These are phyloP conservation scores for Hoplostethus mediterraneus DNA, from an alignment of 2,797 vertebrate genomes.

Conservation along the genomic window DNA sequence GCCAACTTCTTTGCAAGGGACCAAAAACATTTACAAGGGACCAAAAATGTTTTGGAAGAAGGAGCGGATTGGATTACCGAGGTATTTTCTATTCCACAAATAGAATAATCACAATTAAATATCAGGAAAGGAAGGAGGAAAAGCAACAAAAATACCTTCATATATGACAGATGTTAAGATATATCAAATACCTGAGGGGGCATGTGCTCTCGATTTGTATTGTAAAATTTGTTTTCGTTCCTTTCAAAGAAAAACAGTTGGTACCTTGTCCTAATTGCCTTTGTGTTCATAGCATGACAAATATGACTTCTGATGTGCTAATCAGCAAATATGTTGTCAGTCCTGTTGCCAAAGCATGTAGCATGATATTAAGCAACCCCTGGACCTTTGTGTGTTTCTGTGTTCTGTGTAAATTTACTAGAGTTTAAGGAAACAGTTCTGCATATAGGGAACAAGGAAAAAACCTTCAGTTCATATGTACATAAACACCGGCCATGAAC, in stretches of 20 bases:
- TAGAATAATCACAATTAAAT: not conserved
- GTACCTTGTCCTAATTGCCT: not conserved
- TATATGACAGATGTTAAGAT: no score
- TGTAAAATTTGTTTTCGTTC: not conserved
- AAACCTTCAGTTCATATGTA: not conserved
- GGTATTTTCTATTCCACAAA: not conserved
- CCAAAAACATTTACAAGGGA: no score
- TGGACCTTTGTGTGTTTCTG: not conserved
- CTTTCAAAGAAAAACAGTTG: slow-evolving; percentile 10
- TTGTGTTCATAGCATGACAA: slow-evolving; percentile 10
- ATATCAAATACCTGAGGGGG: no score
- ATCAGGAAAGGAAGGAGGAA: no score
- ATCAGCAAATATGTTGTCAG: slow-evolving; percentile 51
- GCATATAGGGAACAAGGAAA: not conserved
- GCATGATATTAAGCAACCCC: slow-evolving; percentile 5
- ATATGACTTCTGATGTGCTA: slow-evolving; percentile 30
- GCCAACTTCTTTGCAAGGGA: no score
- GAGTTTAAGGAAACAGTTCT: not conserved
- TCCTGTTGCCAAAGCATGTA: slow-evolving; percentile 38
- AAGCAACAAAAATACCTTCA: no score
- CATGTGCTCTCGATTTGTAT: no score
- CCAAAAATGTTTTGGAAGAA: no score
- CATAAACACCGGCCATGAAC: slow-evolving; percentile 21
- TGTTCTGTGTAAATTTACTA: not conserved
- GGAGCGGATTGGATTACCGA: no score